phyloP scores from a whole-genome alignment of 2,888 invertebrate species.

The Agrochola circellaris region DNA sequence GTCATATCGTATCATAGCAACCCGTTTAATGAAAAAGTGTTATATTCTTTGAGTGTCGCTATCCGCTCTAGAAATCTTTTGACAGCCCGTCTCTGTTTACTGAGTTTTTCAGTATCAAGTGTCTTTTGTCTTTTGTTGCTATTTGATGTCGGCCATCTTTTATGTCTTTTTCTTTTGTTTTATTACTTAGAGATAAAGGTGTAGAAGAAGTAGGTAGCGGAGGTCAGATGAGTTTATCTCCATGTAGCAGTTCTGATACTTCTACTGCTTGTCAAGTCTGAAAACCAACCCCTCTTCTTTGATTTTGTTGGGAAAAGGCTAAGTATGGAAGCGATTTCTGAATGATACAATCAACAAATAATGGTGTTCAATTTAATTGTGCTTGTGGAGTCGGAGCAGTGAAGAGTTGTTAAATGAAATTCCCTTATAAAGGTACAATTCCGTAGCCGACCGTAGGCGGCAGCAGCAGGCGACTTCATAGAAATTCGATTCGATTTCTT shows the following conservation, averaged over 20 bases:
- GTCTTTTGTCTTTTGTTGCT: conserved; percentile 68
- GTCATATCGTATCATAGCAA: not conserved
- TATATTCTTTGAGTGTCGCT: conserved; percentile 62
- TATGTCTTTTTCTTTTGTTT: conserved; percentile 43
- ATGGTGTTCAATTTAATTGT: not conserved
- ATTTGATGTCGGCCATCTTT: conserved; percentile 45
- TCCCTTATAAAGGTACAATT: too few species aligned
- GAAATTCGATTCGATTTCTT: too few species aligned
- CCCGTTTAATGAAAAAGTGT: conserved; percentile 30
- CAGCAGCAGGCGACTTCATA: too few species aligned
- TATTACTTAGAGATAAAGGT: not conserved
- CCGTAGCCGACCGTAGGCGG: too few species aligned
- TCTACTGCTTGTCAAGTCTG: not conserved
- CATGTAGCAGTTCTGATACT: not conserved
- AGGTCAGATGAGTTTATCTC: not conserved
- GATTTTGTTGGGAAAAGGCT: not conserved
- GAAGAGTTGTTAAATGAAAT: not conserved
- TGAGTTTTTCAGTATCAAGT: conserved; percentile 66
- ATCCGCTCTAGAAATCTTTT: conserved; percentile 74
- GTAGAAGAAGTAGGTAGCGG: not conserved
- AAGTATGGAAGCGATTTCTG: not conserved
- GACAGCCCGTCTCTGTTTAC: conserved; percentile 64
- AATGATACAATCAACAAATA: not conserved
- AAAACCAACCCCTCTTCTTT: not conserved
- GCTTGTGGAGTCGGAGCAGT: not conserved